Conservation (phyloP, 23 tunicate species). For the Aplidium turbinatum region DNA sequence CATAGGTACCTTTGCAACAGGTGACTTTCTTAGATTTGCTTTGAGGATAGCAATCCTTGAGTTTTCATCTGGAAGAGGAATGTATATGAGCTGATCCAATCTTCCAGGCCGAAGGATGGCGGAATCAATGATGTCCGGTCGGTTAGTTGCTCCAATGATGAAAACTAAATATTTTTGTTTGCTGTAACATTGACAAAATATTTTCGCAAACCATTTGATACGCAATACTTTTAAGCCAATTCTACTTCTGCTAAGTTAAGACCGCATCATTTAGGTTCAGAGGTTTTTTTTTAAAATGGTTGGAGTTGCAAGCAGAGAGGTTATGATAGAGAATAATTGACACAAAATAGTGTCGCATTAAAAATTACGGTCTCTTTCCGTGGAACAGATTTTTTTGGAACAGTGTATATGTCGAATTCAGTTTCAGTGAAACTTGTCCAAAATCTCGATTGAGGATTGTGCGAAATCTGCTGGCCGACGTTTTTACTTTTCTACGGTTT, state of each 20-base stretch:
- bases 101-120: constrained; percentile 97
- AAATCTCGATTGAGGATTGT: no score
- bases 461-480: no score
- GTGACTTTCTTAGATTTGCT: constrained; percentile 95
- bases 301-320: no score
- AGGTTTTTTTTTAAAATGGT: no score
- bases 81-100: constrained; percentile 96
- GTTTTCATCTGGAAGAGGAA: constrained; percentile 93
- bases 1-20: constrained; percentile 56
- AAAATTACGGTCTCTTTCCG: no score
- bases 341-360: no score
- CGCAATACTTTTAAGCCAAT: not conserved
- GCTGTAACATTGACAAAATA: not conserved
- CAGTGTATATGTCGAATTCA: no score
- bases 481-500: no score
- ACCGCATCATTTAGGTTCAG: not conserved
- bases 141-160: constrained; percentile 96
- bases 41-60: constrained; percentile 85
- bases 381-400: no score
- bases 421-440: no score
- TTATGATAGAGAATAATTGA: no score
- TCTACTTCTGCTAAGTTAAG: not conserved
- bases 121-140: constrained; percentile 95
- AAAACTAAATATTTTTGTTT: constrained; percentile 39
- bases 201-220: not conserved